Conservation (phyloP, 2,888 invertebrate species). For the Metalampra italica region DNA sequence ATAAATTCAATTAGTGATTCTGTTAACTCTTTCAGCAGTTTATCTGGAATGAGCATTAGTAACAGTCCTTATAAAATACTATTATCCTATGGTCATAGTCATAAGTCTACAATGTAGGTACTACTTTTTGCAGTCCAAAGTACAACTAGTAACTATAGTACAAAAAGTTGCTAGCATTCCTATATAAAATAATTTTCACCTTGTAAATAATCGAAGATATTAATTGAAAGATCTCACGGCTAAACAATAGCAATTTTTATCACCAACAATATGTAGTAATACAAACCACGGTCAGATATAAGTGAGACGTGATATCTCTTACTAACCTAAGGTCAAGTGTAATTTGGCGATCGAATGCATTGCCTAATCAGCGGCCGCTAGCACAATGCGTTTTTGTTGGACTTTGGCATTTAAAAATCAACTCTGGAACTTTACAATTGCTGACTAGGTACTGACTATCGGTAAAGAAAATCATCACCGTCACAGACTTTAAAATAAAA, state of each 20-base stretch:
- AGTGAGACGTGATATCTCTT: slow-evolving; percentile 7
- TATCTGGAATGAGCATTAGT: no score
- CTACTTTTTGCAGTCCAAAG: no score
- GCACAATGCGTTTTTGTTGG: background rate
- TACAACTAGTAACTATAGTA: no score
- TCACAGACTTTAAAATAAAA: no score
- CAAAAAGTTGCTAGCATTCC: no score
- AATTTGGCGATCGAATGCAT: slow-evolving; percentile 9
- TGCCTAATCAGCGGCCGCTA: slow-evolving; percentile 9
- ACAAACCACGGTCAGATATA: slow-evolving; percentile 5
- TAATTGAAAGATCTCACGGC: background rate
- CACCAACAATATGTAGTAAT: background rate
- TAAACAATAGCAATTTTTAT: slow-evolving; percentile 1
- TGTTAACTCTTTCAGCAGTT: no score
- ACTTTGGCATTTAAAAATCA: background rate
- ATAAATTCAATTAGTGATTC: no score
- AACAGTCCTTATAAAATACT: no score
- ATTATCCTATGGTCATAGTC: no score
- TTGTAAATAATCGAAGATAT: slow-evolving; percentile 1
- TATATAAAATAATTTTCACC: background rate
- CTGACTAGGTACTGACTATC: no score
- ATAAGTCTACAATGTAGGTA: no score
- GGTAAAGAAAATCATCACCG: no score
- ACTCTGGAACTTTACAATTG: background rate
- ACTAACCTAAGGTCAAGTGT: slow-evolving; percentile 11